Base-by-base conservation (phyloP, 2,113 vertebrate genomes). In the Aspiorhynchus laticeps region DNA sequence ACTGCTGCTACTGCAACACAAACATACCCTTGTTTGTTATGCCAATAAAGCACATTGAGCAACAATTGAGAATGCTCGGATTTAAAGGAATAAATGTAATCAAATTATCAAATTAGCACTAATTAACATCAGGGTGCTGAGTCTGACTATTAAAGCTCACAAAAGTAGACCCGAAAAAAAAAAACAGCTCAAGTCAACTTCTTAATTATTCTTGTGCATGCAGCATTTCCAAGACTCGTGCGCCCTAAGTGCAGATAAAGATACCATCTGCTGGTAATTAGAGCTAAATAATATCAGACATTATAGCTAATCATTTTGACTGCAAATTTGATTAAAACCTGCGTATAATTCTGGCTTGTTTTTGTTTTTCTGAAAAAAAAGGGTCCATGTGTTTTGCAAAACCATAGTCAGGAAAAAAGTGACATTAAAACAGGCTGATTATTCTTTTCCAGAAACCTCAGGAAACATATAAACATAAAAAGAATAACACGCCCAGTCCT, bases 181-280 rank as follows among this genome's bases (percentile, higher is more conserved):
- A 96, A 96, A 95, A 46, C 80, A 89, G 94, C 95, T 96, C 95
- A 95, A 96, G 96, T 96, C 95, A 97, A 98, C 97, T 98, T 98
- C 97, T 98, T 99, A 99, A 99, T 99, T 98, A 98, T 98, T 98
- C 96, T 96, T 96, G 96, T 97, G 97, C 97, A 97, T 96, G 97
- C 96, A 96, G 97, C 97, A 97, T 98, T 98, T 97, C 97, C 96
- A 97, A 95, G 96, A 96, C 97, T 98, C 95, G 95, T 96, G 95
- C 95, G 96, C 97, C 98, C 97, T 98, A 97, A 98, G 97, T 99
- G 97, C 97, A 98, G 97, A 99, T 99, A 98, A 98, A 99, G 96
- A 95, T 95, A 96, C 98, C 98, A 98, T 99, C 98, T 99, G 98
- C 97, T 98, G 95, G 97, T 98, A 99, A 99, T 99, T 99, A 99